Percentiles rank a stretch among this genome's conserved stretches.
Evolutionary conservation across 2,113 vertebrate genomes (phyloP).

Genomic region (Pelecanoides urinatrix): DNA sequence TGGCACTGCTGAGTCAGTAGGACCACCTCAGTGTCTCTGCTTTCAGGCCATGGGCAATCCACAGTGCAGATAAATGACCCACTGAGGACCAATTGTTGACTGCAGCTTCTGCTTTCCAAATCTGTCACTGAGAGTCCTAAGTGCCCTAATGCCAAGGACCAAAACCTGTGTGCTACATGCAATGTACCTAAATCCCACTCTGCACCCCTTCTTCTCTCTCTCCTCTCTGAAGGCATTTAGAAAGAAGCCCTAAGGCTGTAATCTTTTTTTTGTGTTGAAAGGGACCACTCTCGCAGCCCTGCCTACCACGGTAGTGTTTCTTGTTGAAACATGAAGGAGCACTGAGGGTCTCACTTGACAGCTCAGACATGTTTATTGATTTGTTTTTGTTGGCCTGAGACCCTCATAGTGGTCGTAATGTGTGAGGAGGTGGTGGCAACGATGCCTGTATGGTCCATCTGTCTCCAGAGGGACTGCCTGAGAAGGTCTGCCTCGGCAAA

Average conservation of each 20-base stretch:
- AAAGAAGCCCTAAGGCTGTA: neutral
- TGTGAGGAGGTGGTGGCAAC: neutral
- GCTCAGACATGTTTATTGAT: neutral
- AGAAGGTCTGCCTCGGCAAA: neutral
- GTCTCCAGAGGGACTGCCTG: neutral
- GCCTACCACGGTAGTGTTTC: neutral
- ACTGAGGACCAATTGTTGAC: neutral
- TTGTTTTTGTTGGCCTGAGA: neutral
- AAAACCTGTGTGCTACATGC: neutral
- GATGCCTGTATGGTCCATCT: neutral
- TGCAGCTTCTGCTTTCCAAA: neutral
- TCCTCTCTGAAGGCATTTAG: neutral
- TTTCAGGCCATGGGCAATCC: neutral
- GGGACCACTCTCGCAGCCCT: rapidly evolving
- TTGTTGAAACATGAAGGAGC: neutral
- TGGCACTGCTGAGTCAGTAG: neutral
- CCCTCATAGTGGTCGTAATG: neutral
- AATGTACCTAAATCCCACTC: neutral
- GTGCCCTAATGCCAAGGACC: neutral
- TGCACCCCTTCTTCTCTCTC: neutral
- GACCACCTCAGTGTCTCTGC: neutral
- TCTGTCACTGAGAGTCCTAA: neutral
- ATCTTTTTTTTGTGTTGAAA: neutral
- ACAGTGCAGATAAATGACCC: neutral
- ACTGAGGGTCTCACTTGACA: neutral